Percentiles rank a stretch among this genome's conserved stretches.
Evolutionary conservation across 2,113 vertebrate genomes (phyloP).

Genomic region (Misgurnus mizolepis): DNA sequence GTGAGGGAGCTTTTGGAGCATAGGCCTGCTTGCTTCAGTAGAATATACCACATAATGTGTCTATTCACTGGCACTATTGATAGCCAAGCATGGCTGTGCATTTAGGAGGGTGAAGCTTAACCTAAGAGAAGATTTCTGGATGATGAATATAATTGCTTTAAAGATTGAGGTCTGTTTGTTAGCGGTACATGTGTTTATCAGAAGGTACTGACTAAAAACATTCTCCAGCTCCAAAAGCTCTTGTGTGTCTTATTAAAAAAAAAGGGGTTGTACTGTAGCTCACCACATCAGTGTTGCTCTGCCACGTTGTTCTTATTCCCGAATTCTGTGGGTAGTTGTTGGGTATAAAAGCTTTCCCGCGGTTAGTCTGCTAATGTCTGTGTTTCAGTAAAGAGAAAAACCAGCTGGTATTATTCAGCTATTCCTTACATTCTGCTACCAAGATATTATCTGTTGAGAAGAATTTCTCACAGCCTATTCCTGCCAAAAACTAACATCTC

Average conservation of each 20-base stretch:
- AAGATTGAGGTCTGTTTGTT: background rate
- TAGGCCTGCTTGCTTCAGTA: background rate
- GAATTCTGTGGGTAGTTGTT: conserved; percentile 58
- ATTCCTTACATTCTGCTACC: conserved; percentile 27
- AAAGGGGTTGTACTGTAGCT: conserved; percentile 39
- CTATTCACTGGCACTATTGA: conserved; percentile 3
- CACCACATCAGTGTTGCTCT: conserved; percentile 43
- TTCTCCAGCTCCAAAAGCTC: conserved; percentile 52
- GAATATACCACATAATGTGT: background rate
- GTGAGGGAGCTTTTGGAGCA: background rate
- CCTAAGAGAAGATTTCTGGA: background rate
- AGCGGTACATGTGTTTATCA: conserved; percentile 19
- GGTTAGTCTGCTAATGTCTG: conserved; percentile 49
- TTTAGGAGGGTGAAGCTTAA: conserved; percentile 1
- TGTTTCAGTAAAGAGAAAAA: conserved; percentile 47
- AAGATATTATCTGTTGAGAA: conserved; percentile 40
- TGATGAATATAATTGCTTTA: no score
- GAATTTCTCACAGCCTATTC: background rate
- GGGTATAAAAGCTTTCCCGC: conserved; percentile 53
- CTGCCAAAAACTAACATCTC: background rate
- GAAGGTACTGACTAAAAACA: conserved; percentile 21
- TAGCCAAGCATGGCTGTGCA: background rate
- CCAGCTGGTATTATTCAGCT: conserved; percentile 55
- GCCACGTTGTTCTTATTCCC: conserved; percentile 59
- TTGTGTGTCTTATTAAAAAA: conserved; percentile 59